A percentile compares a stretch with the other conserved stretches of the same genome.
Evolutionary conservation across 2,797 vertebrate genomes (phyloP).

Genomic region (Eospalax fontanierii): DNA sequence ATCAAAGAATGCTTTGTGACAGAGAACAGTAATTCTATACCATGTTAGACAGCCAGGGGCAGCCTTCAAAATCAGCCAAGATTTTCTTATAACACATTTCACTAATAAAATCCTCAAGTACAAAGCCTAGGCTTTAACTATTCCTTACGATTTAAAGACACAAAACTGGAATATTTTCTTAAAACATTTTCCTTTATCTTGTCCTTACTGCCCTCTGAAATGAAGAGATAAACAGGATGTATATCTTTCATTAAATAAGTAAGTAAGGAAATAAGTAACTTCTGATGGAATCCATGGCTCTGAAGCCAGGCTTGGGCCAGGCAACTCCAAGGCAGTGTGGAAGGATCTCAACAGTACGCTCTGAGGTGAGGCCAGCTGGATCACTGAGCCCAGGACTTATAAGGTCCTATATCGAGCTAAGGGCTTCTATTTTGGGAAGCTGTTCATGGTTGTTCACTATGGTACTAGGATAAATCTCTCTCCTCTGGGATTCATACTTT

Average conservation of each 20-base stretch:
- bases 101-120: slow-evolving; percentile 58
- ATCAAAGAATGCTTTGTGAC: slow-evolving; percentile 39
- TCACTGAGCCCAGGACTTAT: neutral
- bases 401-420: neutral
- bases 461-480: neutral
- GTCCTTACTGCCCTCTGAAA: slow-evolving; percentile 18
- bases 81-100: slow-evolving; percentile 56
- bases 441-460: slow-evolving; percentile 15
- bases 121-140: slow-evolving; percentile 58
- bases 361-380: neutral
- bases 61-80: slow-evolving; percentile 45
- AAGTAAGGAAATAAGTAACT: slow-evolving; percentile 21
- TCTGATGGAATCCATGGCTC: neutral
- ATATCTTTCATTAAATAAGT: slow-evolving; percentile 32
- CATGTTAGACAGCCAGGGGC: slow-evolving; percentile 11
- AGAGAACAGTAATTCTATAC: slow-evolving; percentile 1
- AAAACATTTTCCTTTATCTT: slow-evolving; percentile 21
- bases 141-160: slow-evolving; percentile 59
- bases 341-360: fast-evolving
- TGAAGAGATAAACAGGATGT: neutral
- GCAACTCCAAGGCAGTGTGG: neutral
- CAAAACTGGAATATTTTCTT: slow-evolving; percentile 18
- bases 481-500: slow-evolving; percentile 30
- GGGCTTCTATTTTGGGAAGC: neutral
- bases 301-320: neutral